A percentile compares a stretch with the other conserved stretches of the same genome.
Conservation (phyloP, 2,888 invertebrate species). For the Drosophila ezoana region DNA sequence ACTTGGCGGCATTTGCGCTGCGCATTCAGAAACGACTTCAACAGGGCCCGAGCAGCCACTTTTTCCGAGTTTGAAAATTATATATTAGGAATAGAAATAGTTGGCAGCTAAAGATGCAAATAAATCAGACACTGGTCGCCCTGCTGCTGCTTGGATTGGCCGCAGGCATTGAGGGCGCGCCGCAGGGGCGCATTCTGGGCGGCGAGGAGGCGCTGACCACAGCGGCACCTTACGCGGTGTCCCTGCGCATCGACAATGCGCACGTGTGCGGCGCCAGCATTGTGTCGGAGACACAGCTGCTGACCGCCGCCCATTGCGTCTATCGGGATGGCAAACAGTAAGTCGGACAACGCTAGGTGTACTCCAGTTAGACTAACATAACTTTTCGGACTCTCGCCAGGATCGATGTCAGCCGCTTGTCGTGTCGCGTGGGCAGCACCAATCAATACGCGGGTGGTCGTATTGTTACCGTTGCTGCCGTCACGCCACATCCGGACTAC, state of each 20-base stretch:
- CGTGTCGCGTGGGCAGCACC: constrained; percentile 82
- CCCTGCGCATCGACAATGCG: constrained; percentile 76
- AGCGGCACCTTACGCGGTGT: constrained; percentile 81
- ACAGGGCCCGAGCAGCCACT: not conserved
- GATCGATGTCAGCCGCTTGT: constrained; percentile 52
- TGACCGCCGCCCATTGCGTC: constrained; percentile 83
- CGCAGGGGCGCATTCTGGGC: constrained; percentile 70
- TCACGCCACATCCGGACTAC: constrained; percentile 72
- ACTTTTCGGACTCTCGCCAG: constrained; percentile 1
- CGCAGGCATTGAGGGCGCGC: not conserved
- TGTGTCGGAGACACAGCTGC: constrained; percentile 51
- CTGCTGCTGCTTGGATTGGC: constrained; percentile 8
- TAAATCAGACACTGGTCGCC: not conserved
- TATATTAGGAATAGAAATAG: too few species aligned
- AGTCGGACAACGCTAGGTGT: constrained; percentile 28
- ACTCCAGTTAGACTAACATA: not conserved
- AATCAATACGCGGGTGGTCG: constrained; percentile 81
- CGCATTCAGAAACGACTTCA: constrained; percentile 43
- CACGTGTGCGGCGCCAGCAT: constrained; percentile 82
- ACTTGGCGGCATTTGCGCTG: constrained; percentile 35
- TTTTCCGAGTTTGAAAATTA: not conserved
- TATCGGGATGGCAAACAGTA: constrained; percentile 58
- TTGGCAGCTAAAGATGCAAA: not conserved
- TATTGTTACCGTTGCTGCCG: constrained; percentile 56
- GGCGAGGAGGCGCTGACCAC: constrained; percentile 78